These are phyloP conservation scores for Spilarctia lutea DNA, from an alignment of 2,888 invertebrate genomes.

Conservation along the genomic window DNA sequence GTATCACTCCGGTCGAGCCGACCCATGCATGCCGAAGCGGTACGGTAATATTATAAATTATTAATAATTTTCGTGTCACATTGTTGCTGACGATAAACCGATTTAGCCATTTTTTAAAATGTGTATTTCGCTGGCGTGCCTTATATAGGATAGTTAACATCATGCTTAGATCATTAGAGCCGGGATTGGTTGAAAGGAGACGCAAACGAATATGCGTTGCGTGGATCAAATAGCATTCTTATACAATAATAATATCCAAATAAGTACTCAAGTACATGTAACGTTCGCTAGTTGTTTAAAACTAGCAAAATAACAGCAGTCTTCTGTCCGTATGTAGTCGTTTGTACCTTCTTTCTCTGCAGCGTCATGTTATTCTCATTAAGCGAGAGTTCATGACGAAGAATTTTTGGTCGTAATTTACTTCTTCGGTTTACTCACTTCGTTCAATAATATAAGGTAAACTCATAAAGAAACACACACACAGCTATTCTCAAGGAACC, in stretches of 20 bases:
- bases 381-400: constrained; percentile 9
- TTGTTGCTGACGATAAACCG: no score
- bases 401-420: constrained; percentile 16
- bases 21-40: no score
- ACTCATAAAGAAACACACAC: constrained; percentile 4
- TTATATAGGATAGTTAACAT: no score
- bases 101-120: no score
- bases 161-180: no score
- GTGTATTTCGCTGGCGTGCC: no score
- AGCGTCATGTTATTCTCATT: constrained; percentile 12
- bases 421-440: constrained; percentile 12
- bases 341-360: constrained; percentile 6
- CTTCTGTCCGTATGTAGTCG: background rate
- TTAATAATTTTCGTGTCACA: no score
- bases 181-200: no score
- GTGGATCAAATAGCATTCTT: background rate
- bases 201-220: no score
- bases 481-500: constrained; percentile 44
- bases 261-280: background rate
- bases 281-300: background rate
- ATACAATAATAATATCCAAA: background rate
- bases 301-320: background rate
- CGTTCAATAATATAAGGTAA: background rate
- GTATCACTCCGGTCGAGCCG: no score
- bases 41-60: no score